phyloP scores from a whole-genome alignment of 2,113 vertebrate genomes.

The Urocitellus parryii region DNA sequence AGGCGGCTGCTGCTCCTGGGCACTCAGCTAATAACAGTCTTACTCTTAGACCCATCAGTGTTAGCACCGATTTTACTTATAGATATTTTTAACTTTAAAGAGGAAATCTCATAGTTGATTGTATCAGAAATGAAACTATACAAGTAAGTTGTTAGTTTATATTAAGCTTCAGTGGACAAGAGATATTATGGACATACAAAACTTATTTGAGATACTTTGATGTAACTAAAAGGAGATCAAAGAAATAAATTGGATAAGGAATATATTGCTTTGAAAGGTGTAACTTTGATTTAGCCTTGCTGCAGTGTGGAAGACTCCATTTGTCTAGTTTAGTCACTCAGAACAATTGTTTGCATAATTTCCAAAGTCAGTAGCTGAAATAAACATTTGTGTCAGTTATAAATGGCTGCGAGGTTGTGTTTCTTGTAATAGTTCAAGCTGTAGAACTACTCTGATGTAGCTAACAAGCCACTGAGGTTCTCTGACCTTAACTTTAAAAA shows the following conservation, averaged over 20 bases:
- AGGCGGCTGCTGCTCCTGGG: background rate
- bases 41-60: background rate
- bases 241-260: conserved; percentile 68
- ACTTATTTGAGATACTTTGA: conserved; percentile 55
- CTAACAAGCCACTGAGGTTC: background rate
- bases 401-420: background rate
- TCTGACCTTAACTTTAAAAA: background rate
- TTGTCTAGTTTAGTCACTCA: conserved; percentile 72
- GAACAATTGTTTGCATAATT: conserved; percentile 75
- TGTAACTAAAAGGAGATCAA: conserved; percentile 57
- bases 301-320: conserved; percentile 58
- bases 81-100: conserved; percentile 45
- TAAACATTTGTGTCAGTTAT: conserved; percentile 61
- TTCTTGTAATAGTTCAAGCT: background rate
- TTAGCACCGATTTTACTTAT: conserved; percentile 31
- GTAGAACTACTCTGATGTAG: background rate
- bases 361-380: conserved; percentile 55
- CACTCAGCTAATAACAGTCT: background rate
- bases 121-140: conserved; percentile 37
- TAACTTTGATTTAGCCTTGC: conserved; percentile 66
- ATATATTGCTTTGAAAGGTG: conserved; percentile 64
- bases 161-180: conserved; percentile 46
- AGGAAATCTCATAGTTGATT: conserved; percentile 38
- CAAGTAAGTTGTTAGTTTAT: conserved; percentile 58
- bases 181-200: background rate